phyloP scores from a whole-genome alignment of 1,140 invertebrate genomes.

The Nylanderia fulva region DNA sequence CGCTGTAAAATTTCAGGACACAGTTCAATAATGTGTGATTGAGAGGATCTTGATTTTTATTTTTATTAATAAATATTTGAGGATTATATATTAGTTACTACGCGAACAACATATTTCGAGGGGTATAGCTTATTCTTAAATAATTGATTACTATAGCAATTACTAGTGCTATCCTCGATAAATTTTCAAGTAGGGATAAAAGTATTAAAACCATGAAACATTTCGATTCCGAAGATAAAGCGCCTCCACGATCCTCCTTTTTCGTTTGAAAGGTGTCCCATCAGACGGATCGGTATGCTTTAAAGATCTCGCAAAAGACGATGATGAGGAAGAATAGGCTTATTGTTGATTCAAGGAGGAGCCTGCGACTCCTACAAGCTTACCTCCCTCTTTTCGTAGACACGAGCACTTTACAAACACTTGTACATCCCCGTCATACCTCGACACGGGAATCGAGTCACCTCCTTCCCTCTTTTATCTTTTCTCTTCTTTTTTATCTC shows the following conservation, averaged over 20 bases:
- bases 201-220: background rate
- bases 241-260: background rate
- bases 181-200: background rate
- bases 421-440: conserved; percentile 35
- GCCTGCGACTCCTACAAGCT: conserved; percentile 40
- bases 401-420: conserved; percentile 61
- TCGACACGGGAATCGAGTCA: background rate
- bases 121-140: background rate
- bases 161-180: background rate
- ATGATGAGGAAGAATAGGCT: conserved; percentile 57
- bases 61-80: conserved; percentile 35
- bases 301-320: conserved; percentile 47
- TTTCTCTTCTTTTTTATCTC: background rate
- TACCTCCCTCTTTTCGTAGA: conserved; percentile 28
- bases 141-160: background rate
- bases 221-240: conserved; percentile 2
- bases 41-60: background rate
- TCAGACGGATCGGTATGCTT: conserved; percentile 22
- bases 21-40: background rate
- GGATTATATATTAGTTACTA: background rate
- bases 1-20: conserved; percentile 30
- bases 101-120: background rate
- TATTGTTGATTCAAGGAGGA: conserved; percentile 47
- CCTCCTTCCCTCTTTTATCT: background rate
- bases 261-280: background rate